A percentile compares a stretch with the other conserved stretches of the same genome.
These are phyloP conservation scores for Charadrius vociferus DNA, from an alignment of 2,113 vertebrate genomes.

Conservation along the genomic window DNA sequence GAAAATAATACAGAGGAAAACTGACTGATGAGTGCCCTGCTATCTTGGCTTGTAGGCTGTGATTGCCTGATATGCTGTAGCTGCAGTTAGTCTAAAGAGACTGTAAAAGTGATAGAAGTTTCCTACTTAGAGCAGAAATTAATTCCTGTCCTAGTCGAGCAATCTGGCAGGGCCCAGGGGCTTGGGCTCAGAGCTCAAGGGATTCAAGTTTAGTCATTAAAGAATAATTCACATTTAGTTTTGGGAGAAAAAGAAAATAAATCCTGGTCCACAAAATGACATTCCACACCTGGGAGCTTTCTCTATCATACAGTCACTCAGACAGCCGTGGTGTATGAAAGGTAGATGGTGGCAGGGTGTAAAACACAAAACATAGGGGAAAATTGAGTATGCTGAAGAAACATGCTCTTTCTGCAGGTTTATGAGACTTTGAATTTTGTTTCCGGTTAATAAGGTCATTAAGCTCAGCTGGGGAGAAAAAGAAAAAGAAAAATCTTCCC, in stretches of 20 bases:
- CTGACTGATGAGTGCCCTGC: background rate
- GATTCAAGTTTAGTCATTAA: background rate
- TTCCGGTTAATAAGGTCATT: background rate
- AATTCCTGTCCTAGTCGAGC: background rate
- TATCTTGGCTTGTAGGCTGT: background rate
- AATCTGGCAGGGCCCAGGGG: background rate
- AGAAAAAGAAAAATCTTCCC: background rate
- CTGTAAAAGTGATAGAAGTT: background rate
- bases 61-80: background rate
- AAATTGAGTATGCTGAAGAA: background rate
- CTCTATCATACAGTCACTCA: background rate
- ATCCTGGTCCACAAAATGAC: background rate
- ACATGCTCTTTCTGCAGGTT: background rate
- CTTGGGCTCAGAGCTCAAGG: background rate
- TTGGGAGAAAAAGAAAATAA: background rate
- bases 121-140: background rate
- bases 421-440: background rate
- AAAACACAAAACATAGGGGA: background rate
- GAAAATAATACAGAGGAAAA: background rate
- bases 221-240: background rate
- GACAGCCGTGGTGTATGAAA: background rate
- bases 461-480: background rate
- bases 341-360: background rate
- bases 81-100: background rate
- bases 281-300: background rate